phyloP scores from a whole-genome alignment of 2,113 vertebrate genomes.

The Engraulis encrasicolus region DNA sequence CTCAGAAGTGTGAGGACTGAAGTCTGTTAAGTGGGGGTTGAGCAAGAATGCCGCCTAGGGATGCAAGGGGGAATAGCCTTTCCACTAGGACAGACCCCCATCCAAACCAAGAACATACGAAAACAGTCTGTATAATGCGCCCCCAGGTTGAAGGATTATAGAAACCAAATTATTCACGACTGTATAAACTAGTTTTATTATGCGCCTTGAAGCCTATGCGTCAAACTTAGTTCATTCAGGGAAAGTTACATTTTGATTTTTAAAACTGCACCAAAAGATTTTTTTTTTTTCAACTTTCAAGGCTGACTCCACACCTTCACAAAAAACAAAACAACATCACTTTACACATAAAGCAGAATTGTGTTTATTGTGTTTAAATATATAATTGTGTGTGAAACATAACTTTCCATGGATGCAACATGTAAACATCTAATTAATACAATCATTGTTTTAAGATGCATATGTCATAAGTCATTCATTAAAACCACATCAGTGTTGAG shows the following conservation, averaged over 20 bases:
- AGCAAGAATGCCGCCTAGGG: background rate
- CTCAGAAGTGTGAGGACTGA: background rate
- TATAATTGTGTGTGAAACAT: background rate
- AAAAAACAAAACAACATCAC: background rate
- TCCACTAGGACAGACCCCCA: background rate
- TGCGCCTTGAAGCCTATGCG: no score
- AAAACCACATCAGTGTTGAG: background rate
- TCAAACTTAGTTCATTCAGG: no score
- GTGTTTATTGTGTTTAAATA: conserved; percentile 22
- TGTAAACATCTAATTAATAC: background rate
- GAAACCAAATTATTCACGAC: no score
- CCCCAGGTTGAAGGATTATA: no score
- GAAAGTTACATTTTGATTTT: no score
- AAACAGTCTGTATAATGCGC: background rate
- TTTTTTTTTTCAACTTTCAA: no score
- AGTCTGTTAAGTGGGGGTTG: conserved; percentile 23
- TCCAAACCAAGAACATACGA: background rate
- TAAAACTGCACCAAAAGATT: no score
- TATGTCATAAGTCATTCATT: background rate
- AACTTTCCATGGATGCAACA: background rate
- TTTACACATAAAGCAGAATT: background rate
- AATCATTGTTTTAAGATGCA: background rate
- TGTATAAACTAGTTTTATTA: no score
- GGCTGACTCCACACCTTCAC: background rate
- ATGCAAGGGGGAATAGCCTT: background rate